Base-by-base conservation (phyloP, 2,888 invertebrate species). In the Cloeon dipterum region DNA sequence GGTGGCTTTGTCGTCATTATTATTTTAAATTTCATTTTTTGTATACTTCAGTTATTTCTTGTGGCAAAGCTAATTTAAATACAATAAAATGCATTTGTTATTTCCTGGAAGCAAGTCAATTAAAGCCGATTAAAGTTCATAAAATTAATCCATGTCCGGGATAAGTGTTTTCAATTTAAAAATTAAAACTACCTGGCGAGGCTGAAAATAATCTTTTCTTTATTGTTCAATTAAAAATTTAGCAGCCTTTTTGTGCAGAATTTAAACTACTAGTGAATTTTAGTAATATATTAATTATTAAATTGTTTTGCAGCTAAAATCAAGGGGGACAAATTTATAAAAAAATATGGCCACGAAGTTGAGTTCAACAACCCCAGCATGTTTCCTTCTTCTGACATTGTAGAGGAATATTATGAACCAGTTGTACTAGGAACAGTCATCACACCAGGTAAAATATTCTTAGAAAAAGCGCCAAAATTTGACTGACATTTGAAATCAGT, bases 351-450 rank as follows among this genome's bases (percentile, higher is more conserved):
- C 37, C 65, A 59, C 0, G 54, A 60, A 29, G 62, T 73, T 21
- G 50, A 64, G 4, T 64, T 66, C 14, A 78, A 77, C 32, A 86
- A 85, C 62, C 83, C 86, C 2, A 59, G 68, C 1, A 57, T 72
- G 40, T 65, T 79, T 50, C 86, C 86, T 0, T 69, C 76, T 34
- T 52, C 58, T 2, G 44, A 55, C 2, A 66, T 71, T 45, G 73
- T 86, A 37, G 65, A 62, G 23, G 76, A 82, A 55, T 76, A 72
- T 50, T 74, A 68, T 49, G 93, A 94, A 53, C 93, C 93, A 1
- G 69, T 82, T 55, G 79, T 91, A 2, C 57, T 71, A 59, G 86
- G 82, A 34, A 91, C 89, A 3, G 78, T 94, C 41, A 83, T 94
- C 48, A 74, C 82, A 2, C 93, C 93, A 37, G 60, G 63, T 59